A percentile compares a stretch with the other conserved stretches of the same genome.
These are phyloP conservation scores for Acropora tenuis DNA, from an alignment of 64 coral and sea anemone species.

Conservation along the genomic window DNA sequence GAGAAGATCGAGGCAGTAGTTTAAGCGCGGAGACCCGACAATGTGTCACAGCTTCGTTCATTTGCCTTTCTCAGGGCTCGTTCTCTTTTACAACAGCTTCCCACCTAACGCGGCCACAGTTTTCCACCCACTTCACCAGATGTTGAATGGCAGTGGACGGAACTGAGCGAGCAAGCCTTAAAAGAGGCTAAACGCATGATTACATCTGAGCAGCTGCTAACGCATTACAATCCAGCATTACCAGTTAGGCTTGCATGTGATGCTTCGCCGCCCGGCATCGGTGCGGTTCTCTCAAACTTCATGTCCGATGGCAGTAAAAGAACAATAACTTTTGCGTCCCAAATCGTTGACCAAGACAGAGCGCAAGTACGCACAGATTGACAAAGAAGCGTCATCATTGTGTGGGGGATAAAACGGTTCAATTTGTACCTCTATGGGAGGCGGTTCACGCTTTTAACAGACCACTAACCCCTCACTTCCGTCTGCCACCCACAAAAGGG, in stretches of 20 bases:
- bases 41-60: conserved; percentile 7
- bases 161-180: conserved; percentile 60
- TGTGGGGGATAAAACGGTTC: conserved; percentile 17
- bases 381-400: conserved; percentile 8
- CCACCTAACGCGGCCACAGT: not conserved
- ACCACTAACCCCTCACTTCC: conserved; percentile 8
- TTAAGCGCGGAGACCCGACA: not conserved
- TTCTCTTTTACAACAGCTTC: conserved; percentile 3
- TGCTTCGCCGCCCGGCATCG: conserved; percentile 49
- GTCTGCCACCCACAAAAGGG: not conserved
- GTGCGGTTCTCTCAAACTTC: conserved; percentile 43
- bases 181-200: conserved; percentile 48
- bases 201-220: conserved; percentile 54
- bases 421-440: conserved; percentile 13
- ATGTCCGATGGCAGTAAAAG: conserved; percentile 51
- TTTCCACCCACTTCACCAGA: conserved; percentile 26
- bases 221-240: conserved; percentile 48
- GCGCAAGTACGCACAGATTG: conserved; percentile 31
- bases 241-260: conserved; percentile 58
- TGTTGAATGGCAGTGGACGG: conserved; percentile 50
- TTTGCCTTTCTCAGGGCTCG: not conserved
- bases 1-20: conserved; percentile 14
- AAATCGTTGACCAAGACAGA: conserved; percentile 42
- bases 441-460: conserved; percentile 38
- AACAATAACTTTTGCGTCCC: conserved; percentile 45